These are phyloP conservation scores for Drosophila insularis DNA, from an alignment of 1,140 invertebrate species.

Conservation along the genomic window DNA sequence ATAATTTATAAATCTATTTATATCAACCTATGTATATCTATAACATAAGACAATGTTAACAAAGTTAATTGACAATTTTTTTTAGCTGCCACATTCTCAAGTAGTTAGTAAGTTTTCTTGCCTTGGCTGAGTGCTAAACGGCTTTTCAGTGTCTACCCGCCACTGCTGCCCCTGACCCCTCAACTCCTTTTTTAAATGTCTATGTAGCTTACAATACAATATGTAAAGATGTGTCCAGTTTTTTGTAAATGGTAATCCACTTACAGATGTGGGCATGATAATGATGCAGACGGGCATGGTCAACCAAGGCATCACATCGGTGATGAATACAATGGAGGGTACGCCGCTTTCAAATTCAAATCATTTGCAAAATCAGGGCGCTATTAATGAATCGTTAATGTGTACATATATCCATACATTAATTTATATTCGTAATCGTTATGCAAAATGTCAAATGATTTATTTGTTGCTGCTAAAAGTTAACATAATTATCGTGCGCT, in stretches of 20 bases:
- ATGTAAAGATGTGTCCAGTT: constrained; percentile 39
- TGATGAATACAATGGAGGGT: constrained; percentile 91
- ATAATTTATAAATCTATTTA: constrained; percentile 11
- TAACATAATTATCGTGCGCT: constrained; percentile 17
- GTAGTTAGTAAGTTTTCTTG: constrained; percentile 77
- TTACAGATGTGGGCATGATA: constrained; percentile 97
- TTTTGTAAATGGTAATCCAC: constrained; percentile 62
- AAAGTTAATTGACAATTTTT: constrained; percentile 20
- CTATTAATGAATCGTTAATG: constrained; percentile 35
- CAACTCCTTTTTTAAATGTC: background rate
- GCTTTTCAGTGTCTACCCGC: background rate
- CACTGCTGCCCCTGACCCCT: background rate
- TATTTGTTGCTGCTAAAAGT: constrained; percentile 72
- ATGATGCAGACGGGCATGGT: constrained; percentile 97
- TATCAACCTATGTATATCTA: constrained; percentile 5
- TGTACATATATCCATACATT: constrained; percentile 38
- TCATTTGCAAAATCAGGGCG: constrained; percentile 34
- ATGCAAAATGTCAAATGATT: constrained; percentile 54
- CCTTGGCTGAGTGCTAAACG: constrained; percentile 49
- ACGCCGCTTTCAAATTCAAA: constrained; percentile 83
- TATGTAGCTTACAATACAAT: background rate
- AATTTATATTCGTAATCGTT: constrained; percentile 21
- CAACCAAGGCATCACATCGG: constrained; percentile 90
- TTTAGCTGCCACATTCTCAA: constrained; percentile 69
- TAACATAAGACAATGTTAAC: constrained; percentile 29